Evolutionary conservation across 2,113 vertebrate genomes (phyloP), one percentile per base, ranked within the genome.

Genomic region (Rhegmatorhina hoffmannsi): DNA sequence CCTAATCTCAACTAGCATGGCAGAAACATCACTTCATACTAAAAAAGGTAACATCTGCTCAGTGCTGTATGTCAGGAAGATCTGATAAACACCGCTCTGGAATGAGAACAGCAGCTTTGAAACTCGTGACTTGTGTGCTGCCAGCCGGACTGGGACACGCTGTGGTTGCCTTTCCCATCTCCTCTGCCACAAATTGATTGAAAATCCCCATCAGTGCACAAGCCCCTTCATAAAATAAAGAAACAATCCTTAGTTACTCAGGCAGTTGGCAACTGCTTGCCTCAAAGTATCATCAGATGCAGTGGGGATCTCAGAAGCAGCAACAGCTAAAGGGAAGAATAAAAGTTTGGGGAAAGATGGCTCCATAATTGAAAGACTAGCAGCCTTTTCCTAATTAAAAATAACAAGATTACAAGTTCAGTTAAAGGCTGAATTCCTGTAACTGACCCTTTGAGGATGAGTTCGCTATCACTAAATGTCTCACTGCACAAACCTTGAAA

Each of bases 391-490:
- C 84, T 95, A 96, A 97, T 97, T 95, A 96, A 97, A 95, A 96
- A 94, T 81, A 97, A 97, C 92, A 95, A 87, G 76, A 94, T 87
- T 97, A 84, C 62, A 95, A 96, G 97, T 97, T 97, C 96, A 96
- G 11, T 18, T 82, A 63, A 94, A 97, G 95, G 97, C 49, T 96
- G 96, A 96, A 97, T 96, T 97, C 94, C 95, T 97, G 79, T 79
- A 95, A 94, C 64, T 94, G 95, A 97, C 89, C 83, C 89, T 90
- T 93, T 78, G 89, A 95, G 74, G 87, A 86, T 67, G 40, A 94
- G 91, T 94, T 96, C 85, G 89, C 44, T 47, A 70, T 63, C 76
- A 84, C 80, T 78, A 25, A 69, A 66, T 1, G 1, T 87, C 63
- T 84, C 47, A 80, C 84, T 93, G 82, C 70, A 87, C 56, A 87